phyloP scores from a whole-genome alignment of 1,140 invertebrate species.

The Physella acuta region DNA sequence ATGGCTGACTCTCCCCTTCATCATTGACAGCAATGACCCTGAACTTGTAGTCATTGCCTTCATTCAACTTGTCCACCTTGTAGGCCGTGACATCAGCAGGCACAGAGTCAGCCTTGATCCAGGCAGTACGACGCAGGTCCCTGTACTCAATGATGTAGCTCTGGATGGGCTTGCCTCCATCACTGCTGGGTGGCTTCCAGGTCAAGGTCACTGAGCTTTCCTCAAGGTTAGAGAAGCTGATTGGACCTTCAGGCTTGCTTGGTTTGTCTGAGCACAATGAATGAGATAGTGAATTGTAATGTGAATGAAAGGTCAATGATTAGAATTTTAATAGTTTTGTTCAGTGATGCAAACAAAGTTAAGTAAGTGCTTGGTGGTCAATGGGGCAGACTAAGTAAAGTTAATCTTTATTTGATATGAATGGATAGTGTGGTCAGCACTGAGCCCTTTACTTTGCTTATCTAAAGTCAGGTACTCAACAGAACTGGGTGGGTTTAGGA shows the following conservation, averaged over 20 bases:
- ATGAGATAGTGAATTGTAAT: too few species aligned
- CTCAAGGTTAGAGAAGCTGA: slow-evolving; percentile 82
- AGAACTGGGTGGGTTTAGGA: too few species aligned
- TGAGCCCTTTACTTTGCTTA: too few species aligned
- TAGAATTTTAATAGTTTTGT: too few species aligned
- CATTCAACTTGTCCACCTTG: slow-evolving; percentile 79
- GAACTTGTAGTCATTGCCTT: slow-evolving; percentile 95
- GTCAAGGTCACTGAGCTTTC: slow-evolving; percentile 89
- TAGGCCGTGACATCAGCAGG: slow-evolving; percentile 38
- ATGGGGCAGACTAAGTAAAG: too few species aligned
- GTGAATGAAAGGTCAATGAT: too few species aligned
- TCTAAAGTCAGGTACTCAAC: too few species aligned
- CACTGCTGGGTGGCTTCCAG: slow-evolving; percentile 84
- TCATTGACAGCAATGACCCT: slow-evolving; percentile 94
- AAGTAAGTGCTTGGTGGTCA: too few species aligned
- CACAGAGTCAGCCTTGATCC: slow-evolving; percentile 72
- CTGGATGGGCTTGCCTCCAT: slow-evolving; percentile 92
- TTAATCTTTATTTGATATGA: too few species aligned
- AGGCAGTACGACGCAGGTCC: slow-evolving; percentile 85
- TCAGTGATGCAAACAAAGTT: too few species aligned
- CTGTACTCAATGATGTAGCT: slow-evolving; percentile 94
- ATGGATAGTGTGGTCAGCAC: too few species aligned
- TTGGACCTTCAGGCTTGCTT: slow-evolving; percentile 80
- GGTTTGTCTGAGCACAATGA: too few species aligned
- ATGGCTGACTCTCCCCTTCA: slow-evolving; percentile 88